Evolutionary conservation across 2,888 invertebrate genomes (phyloP), one percentile per base, ranked within the genome.

Genomic region (Rhyacophila evoluta): DNA sequence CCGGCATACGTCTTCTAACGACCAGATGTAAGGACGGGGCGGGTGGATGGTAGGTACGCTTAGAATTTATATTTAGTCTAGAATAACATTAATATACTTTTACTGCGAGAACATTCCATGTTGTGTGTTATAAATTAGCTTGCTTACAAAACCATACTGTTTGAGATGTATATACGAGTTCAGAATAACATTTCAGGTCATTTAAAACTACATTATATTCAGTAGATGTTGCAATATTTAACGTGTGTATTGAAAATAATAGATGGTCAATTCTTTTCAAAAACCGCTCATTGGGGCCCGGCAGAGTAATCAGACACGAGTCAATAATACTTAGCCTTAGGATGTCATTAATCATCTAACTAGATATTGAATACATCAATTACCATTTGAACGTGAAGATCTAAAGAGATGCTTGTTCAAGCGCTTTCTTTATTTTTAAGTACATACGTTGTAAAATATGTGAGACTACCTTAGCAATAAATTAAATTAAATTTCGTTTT

Each of bases 201-300:
- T n/a, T n/a, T 33, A 33, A 33, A 33, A 33, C 33, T 33, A 5
- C 25, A 3, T 72, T 27, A n/a, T n/a, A n/a, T 12, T 15, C 28
- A 39, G 39, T 74, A 55, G 29, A 41, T 55, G 29, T 74, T 74
- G 55, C 33, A 55, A 19, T 41, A 25, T 55, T 19, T 33, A 2
- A 55, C 36, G 36, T 27, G 15, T 28, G 55, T 37, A 41, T 72
- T 19, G 33, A 72, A 72, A 72, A 19, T 41, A 67, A 74, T 74
- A 74, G 36, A 15, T 74, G 11, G 25, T 74, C n/a, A 15, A 55
- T 25, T 74, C 33, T 74, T 55, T 74, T 55, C 25, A 55, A 55
- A n/a, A 55, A 19, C 5, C 4, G 25, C 55, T 55, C 55, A 55
- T 55, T 55, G 55, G 25, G 55, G 55, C 55, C 19, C 19, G 19